phyloP scores from a whole-genome alignment of 2,888 invertebrate genomes.

The Conops quadrifasciatus region DNA sequence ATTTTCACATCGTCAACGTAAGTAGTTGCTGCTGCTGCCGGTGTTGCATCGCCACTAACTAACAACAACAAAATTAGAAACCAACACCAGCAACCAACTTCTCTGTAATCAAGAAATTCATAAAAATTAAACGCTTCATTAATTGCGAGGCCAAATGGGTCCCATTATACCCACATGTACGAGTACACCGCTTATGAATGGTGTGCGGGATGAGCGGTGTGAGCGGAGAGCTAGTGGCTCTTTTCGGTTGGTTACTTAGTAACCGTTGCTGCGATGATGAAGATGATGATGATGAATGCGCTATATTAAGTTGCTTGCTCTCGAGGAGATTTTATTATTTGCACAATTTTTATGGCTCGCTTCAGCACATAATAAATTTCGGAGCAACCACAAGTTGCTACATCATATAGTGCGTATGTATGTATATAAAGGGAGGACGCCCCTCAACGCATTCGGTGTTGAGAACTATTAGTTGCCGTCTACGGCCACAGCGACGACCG shows the following conservation, averaged over 20 bases:
- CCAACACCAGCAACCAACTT: not conserved
- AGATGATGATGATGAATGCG: no score
- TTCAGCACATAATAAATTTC: conserved; percentile 10
- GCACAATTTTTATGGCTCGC: not conserved
- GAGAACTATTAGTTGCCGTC: conserved; percentile 14
- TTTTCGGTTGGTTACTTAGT: not conserved
- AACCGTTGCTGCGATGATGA: not conserved
- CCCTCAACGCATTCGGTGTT: conserved; percentile 10
- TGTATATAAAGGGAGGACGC: not conserved
- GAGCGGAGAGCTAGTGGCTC: not conserved
- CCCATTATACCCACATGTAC: not conserved
- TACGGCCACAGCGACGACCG: not conserved
- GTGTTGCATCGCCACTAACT: not conserved
- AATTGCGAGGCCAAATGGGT: not conserved
- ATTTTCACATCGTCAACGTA: conserved; percentile 25
- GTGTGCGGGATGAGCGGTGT: not conserved
- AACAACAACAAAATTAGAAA: not conserved
- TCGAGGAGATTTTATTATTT: conserved; percentile 7
- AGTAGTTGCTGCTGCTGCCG: not conserved
- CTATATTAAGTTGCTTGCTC: conserved; percentile 2
- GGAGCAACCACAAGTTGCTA: not conserved
- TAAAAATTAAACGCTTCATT: conserved; percentile 26
- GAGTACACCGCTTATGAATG: not conserved
- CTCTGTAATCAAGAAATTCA: conserved; percentile 4
- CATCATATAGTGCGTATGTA: conserved; percentile 2